These are phyloP conservation scores for Crocallis elinguaria DNA, from an alignment of 2,888 invertebrate species.

Conservation along the genomic window DNA sequence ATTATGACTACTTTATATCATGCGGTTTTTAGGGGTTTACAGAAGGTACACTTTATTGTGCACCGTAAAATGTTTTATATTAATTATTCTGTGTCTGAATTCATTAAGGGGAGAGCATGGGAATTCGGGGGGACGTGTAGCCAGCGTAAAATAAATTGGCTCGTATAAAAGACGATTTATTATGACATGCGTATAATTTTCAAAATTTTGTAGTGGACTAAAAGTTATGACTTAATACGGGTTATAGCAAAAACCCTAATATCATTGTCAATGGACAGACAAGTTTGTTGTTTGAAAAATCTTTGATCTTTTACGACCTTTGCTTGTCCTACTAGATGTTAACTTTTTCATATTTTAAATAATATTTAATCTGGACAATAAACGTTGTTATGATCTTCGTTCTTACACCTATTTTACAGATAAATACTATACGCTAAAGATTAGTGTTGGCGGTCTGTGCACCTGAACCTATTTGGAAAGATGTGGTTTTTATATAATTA, in stretches of 20 bases:
- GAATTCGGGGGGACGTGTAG: constrained; percentile 15
- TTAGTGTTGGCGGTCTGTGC: too few species aligned
- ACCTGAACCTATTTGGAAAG: too few species aligned
- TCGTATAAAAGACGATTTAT: constrained; percentile 7
- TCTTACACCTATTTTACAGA: too few species aligned
- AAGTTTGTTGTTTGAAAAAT: too few species aligned
- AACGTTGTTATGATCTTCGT: too few species aligned
- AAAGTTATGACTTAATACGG: not conserved
- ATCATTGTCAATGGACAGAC: too few species aligned
- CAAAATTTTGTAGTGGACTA: not conserved
- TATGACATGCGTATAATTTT: not conserved
- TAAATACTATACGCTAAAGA: too few species aligned
- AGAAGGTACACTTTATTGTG: constrained; percentile 33
- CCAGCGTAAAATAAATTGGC: constrained; percentile 15
- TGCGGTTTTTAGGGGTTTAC: constrained; percentile 24
- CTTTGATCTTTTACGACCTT: too few species aligned
- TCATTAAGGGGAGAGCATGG: constrained; percentile 32
- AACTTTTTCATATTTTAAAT: too few species aligned
- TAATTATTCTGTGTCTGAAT: constrained; percentile 39
- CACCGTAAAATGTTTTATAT: constrained; percentile 39
- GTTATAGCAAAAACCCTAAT: not conserved
- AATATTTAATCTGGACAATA: too few species aligned
- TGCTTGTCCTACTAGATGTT: too few species aligned
- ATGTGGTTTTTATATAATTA: too few species aligned
- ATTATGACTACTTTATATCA: constrained; percentile 20